phyloP scores from a whole-genome alignment of 1,140 invertebrate genomes.

The Ceratina calcarata region DNA sequence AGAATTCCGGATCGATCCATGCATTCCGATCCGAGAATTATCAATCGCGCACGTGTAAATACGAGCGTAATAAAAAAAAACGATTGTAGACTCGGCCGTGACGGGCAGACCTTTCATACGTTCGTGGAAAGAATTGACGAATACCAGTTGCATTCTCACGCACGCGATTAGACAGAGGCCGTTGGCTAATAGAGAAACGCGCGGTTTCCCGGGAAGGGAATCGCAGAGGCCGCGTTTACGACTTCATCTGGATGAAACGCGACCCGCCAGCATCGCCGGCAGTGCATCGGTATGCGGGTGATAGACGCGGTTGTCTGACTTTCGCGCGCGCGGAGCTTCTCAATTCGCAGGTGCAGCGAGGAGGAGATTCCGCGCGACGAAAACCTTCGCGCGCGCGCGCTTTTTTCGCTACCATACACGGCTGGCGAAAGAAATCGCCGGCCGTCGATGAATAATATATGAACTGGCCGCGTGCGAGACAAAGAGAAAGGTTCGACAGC shows the following conservation, averaged over 20 bases:
- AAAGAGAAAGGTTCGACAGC: not conserved
- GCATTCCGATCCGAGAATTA: too few species aligned
- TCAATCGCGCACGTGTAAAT: too few species aligned
- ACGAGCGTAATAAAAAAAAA: too few species aligned
- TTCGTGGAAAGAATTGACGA: too few species aligned
- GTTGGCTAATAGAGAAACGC: too few species aligned
- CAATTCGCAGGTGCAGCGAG: slow-evolving; percentile 13
- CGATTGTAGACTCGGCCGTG: too few species aligned
- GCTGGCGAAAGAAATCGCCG: slow-evolving; percentile 16
- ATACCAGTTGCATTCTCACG: too few species aligned
- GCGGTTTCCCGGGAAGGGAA: too few species aligned
- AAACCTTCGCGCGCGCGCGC: not conserved
- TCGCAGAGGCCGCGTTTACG: too few species aligned
- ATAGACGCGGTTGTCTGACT: not conserved
- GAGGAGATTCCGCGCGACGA: not conserved
- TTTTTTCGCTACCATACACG: slow-evolving; percentile 7
- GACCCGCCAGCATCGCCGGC: not conserved
- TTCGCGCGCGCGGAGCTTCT: slow-evolving; percentile 7
- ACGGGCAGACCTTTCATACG: too few species aligned
- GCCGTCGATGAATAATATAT: slow-evolving; percentile 36
- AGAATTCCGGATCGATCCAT: too few species aligned
- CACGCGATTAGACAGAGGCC: too few species aligned
- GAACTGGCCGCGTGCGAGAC: slow-evolving; percentile 1
- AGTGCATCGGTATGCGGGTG: slow-evolving; percentile 29
- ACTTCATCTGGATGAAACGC: slow-evolving; percentile 20